Base-by-base conservation (phyloP, 1,140 invertebrate genomes). In the Lepidotrigona ventralis region DNA sequence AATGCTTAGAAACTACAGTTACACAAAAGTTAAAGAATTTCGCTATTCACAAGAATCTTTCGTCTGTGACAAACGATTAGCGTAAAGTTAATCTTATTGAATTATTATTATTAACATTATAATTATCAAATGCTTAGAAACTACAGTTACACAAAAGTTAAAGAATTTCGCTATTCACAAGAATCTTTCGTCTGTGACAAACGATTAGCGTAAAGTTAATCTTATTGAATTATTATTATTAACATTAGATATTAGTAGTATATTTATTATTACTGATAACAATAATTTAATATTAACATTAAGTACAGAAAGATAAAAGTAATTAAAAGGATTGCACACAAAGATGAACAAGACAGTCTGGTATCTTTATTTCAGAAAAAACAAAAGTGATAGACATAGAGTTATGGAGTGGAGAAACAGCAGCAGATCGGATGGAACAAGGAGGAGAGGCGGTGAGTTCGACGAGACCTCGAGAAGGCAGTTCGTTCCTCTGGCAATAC, bases 341-440 rank as follows among this genome's bases (percentile, higher is more conserved):
- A 46, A 46, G 39, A 46, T 46, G 39, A 14, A 79, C 66, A 33
- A 82, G 56, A 69, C 85, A 33, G 60, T 54, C 17, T 56, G 23
- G 83, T 58, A 80, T 83, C 77, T 88, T 88, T 85, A 85, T 88
- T 85, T 87, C 83, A 76, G 83, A 85, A 71, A 26, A 69, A n/a
- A 68, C 46, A 54, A 14, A 54, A 23, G 46, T 51, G 46, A 6
- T 19, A 23, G 33, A 70, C 21, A 23, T 19, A 23, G 15, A 15
- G 39, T 46, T 19, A 33, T 2, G 23, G 64, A 33, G 29, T 33
- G 71, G 54, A 64, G 26, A 64, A 66, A 66, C 21, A 46, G 33
- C 60, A 33, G 51, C 64, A 56, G 17, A 39, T 69, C 46, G 39
- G 51, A 78, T n/a, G 54, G 53, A 66, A 58, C 68, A 66, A 66